Conservation (phyloP, 2,797 vertebrate genomes). For the Carapus acus region DNA sequence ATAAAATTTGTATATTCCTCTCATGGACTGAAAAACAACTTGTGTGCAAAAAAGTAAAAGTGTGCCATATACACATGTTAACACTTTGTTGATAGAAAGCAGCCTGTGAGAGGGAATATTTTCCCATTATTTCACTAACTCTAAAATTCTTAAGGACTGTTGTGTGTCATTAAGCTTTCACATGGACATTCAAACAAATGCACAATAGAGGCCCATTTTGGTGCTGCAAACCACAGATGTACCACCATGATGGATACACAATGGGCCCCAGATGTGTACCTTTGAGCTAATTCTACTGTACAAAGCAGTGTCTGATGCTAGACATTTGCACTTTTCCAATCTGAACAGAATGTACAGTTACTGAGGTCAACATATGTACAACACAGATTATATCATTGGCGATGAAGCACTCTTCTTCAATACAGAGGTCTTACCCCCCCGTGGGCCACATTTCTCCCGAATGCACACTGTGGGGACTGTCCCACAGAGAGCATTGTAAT, state of each 20-base stretch:
- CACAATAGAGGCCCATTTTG: too few relatives aligned
- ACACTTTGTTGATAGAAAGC: too few relatives aligned
- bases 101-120: too few relatives aligned
- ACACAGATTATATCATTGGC: neutral
- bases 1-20: too few relatives aligned
- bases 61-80: too few relatives aligned
- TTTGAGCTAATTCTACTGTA: neutral
- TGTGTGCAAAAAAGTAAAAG: too few relatives aligned
- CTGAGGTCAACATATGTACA: neutral
- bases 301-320: neutral
- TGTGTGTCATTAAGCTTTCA: too few relatives aligned
- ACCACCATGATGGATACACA: neutral
- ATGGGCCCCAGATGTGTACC: neutral
- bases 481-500: conserved; percentile 62
- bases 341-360: neutral
- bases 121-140: too few relatives aligned
- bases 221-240: too few relatives aligned
- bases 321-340: neutral
- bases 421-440: neutral
- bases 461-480: conserved; percentile 42
- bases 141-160: too few relatives aligned
- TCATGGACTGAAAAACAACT: too few relatives aligned
- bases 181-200: too few relatives aligned
- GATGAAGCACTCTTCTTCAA: neutral
- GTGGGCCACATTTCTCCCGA: neutral